Evolutionary conservation across 2,888 invertebrate species (phyloP), one percentile per base, ranked within the genome.

Genomic region (Macrosiphum euphorbiae): DNA sequence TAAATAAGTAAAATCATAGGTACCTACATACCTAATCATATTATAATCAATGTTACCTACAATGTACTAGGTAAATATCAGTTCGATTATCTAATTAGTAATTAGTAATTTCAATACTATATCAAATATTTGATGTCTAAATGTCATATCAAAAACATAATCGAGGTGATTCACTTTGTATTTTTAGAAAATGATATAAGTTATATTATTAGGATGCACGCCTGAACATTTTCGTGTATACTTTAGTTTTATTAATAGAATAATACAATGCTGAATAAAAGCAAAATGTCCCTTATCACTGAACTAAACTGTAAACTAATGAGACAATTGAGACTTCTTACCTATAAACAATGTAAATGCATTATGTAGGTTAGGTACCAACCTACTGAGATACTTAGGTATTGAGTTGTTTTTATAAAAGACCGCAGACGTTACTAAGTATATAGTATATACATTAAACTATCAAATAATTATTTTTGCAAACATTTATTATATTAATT

Each of bases 181-280:
- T 85, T 91, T 91, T 91, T 85, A 91, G 91, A 84, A 28, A 91
- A 58, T 55, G 55, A 55, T 85, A 44, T 20, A 55, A 91, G 84
- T 55, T 41, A 52, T 91, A 85, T 85, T 91, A 85, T 85, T 41
- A 55, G 7, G 28, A 55, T 55, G 84, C 84, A 44, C 55, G 44
- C 55, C 44, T 55, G 50, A 52, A 41, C 85, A 20, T 55, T 28
- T 55, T 35, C 44, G 41, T 44, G 41, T 91, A 44, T 85, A 55
- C 50, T 41, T 91, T 5, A 20, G 55, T 41, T 55, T 28, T 91
- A 91, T 91, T 85, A 28, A 91, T 91, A 91, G 91, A 55, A 35
- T 28, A 55, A 44, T 85, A 85, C 84, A 85, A 85, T 55, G 26
- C 52, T 52, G 41, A 35, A 85, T 41, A 41, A 16, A 20, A 35